phyloP scores from a whole-genome alignment of 2,113 vertebrate genomes.

The Marmota monax region DNA sequence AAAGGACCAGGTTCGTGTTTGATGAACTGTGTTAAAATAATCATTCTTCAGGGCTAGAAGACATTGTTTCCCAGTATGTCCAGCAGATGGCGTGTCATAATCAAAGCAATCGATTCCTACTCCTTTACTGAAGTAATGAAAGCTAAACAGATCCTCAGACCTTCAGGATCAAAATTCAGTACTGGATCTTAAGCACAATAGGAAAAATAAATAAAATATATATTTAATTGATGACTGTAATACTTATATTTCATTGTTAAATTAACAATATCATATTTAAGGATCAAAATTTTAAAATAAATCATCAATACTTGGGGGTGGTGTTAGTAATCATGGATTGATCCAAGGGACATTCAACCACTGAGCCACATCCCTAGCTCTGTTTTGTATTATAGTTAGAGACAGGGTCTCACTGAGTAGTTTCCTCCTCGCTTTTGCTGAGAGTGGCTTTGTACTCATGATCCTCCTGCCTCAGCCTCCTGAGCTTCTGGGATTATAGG shows the following conservation, averaged over 20 bases:
- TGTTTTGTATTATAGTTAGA: too few relatives aligned
- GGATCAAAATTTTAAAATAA: neutral
- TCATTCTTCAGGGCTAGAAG: neutral
- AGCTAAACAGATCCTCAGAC: neutral
- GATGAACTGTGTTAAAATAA: too few relatives aligned
- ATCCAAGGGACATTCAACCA: too few relatives aligned
- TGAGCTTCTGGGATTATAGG: too few relatives aligned
- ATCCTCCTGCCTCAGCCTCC: too few relatives aligned
- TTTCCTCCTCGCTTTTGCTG: too few relatives aligned
- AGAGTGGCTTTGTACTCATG: too few relatives aligned
- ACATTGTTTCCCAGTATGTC: neutral
- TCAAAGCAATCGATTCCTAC: neutral
- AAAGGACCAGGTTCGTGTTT: neutral
- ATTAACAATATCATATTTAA: neutral
- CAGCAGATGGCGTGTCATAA: conserved; percentile 37
- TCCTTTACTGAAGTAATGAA: neutral
- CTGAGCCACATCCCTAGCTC: too few relatives aligned
- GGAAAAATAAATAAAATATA: neutral
- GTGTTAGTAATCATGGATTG: too few relatives aligned
- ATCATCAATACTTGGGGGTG: neutral
- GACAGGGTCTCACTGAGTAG: too few relatives aligned
- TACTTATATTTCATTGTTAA: neutral
- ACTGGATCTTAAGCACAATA: neutral
- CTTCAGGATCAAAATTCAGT: conserved; percentile 17
- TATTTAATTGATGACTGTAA: neutral